Evolutionary conservation across 1,140 invertebrate genomes (phyloP).

Genomic region (Druon quercuslanigerum): DNA sequence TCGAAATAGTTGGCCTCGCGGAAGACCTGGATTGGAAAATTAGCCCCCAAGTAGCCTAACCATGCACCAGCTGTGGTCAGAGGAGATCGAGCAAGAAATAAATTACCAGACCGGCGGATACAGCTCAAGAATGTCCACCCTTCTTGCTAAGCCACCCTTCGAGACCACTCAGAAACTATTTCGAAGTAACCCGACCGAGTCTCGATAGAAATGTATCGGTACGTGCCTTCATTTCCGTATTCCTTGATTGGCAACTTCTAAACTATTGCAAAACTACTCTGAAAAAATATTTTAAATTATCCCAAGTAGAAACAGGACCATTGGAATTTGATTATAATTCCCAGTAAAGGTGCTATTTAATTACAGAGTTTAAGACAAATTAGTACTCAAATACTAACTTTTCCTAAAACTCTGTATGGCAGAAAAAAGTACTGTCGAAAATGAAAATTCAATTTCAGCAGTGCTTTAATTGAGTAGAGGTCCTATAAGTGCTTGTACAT

Average conservation of each 20-base stretch:
- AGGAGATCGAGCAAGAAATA: slow-evolving; percentile 30
- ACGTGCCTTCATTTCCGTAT: background rate
- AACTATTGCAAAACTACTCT: too few species aligned
- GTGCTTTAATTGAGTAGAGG: too few species aligned
- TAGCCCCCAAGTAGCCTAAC: background rate
- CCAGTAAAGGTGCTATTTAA: too few species aligned
- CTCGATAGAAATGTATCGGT: background rate
- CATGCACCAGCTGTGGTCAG: slow-evolving; percentile 20
- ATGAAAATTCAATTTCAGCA: too few species aligned
- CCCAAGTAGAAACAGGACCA: too few species aligned
- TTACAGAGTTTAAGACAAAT: too few species aligned
- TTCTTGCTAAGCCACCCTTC: slow-evolving; percentile 20
- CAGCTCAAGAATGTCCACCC: slow-evolving; percentile 25
- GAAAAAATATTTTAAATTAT: too few species aligned
- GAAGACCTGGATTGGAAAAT: slow-evolving; percentile 7
- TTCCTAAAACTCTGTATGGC: too few species aligned
- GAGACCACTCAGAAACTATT: slow-evolving; percentile 29
- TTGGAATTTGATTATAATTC: too few species aligned
- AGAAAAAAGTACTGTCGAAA: too few species aligned
- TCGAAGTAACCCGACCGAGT: slow-evolving; percentile 10
- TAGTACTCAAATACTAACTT: too few species aligned
- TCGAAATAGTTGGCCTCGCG: slow-evolving; percentile 14
- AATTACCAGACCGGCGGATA: slow-evolving; percentile 11
- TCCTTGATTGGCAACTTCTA: background rate
- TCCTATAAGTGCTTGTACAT: too few species aligned